Conservation (phyloP, 2,888 invertebrate species). For the Taenaris catops region DNA sequence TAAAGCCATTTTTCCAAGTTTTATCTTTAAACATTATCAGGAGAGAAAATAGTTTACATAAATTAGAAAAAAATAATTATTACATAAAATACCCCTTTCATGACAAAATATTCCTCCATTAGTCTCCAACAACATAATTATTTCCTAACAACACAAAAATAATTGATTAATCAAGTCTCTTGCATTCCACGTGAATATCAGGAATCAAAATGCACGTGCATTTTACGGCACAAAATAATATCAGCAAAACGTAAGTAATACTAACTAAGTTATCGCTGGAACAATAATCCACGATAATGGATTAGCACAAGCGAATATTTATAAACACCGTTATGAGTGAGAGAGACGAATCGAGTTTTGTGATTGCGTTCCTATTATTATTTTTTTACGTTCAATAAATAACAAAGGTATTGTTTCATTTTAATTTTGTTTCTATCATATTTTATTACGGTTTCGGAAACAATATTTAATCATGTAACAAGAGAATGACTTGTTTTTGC, state of each 20-base stretch:
- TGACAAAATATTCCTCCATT: too few relatives aligned
- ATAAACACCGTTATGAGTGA: conserved; percentile 62
- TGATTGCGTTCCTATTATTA: conserved; percentile 10
- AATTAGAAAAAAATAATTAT: too few relatives aligned
- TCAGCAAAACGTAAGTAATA: conserved; percentile 46
- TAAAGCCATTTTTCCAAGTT: too few relatives aligned
- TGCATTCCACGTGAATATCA: too few relatives aligned
- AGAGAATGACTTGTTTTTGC: too few relatives aligned
- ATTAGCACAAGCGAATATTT: conserved; percentile 63
- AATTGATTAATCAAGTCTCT: too few relatives aligned
- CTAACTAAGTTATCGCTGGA: conserved; percentile 53
- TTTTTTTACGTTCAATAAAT: not conserved
- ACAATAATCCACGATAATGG: conserved; percentile 76
- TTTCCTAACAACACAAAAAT: too few relatives aligned
- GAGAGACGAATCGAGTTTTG: conserved; percentile 42
- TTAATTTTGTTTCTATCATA: conserved; percentile 6
- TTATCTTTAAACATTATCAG: too few relatives aligned
- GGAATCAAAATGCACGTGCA: too few relatives aligned
- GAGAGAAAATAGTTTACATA: too few relatives aligned
- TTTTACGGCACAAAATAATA: conserved; percentile 24
- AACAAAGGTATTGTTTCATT: conserved; percentile 1
- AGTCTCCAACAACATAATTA: too few relatives aligned
- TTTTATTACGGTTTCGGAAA: conserved; percentile 31
- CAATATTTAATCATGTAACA: not conserved
- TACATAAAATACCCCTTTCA: too few relatives aligned